Evolutionary conservation across 2,888 invertebrate species (phyloP).

Genomic region (Autographa gamma): DNA sequence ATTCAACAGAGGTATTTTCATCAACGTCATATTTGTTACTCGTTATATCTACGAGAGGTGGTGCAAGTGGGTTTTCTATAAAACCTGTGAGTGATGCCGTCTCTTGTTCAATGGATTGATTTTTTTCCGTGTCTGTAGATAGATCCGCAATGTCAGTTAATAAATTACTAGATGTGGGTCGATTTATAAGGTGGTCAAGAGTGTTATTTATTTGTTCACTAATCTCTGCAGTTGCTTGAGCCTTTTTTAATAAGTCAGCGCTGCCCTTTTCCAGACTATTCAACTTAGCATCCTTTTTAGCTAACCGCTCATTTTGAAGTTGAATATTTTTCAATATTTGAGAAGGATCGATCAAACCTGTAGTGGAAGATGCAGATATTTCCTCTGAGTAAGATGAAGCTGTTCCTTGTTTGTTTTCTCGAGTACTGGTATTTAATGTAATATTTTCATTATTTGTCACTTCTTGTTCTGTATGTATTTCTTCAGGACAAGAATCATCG

Average conservation of each 20-base stretch:
- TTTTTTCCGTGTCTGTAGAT: slow-evolving; percentile 19
- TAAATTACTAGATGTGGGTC: slow-evolving; percentile 57
- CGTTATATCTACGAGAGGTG: background rate
- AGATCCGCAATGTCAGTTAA: background rate
- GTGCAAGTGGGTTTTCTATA: background rate
- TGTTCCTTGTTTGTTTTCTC: background rate
- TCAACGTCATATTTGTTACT: background rate
- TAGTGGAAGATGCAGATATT: slow-evolving; percentile 37
- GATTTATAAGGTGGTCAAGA: slow-evolving; percentile 65
- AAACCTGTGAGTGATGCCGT: background rate
- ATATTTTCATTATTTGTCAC: slow-evolving; percentile 9
- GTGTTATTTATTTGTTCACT: slow-evolving; percentile 63
- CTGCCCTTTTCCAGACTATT: slow-evolving; percentile 66
- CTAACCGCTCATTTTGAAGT: slow-evolving; percentile 65
- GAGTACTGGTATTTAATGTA: background rate
- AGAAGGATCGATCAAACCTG: slow-evolving; percentile 59
- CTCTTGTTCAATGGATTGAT: background rate
- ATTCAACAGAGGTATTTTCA: slow-evolving; percentile 15
- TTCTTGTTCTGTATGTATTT: slow-evolving; percentile 50
- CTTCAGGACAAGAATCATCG: slow-evolving; percentile 71
- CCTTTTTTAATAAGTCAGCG: slow-evolving; percentile 60
- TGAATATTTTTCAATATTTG: slow-evolving; percentile 69
- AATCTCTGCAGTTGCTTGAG: slow-evolving; percentile 58
- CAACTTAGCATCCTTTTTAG: slow-evolving; percentile 68
- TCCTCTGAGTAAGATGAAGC: slow-evolving; percentile 13